Evolutionary conservation across 2,113 vertebrate genomes (phyloP), one percentile per base, ranked within the genome.

Genomic region (Indicator indicator): DNA sequence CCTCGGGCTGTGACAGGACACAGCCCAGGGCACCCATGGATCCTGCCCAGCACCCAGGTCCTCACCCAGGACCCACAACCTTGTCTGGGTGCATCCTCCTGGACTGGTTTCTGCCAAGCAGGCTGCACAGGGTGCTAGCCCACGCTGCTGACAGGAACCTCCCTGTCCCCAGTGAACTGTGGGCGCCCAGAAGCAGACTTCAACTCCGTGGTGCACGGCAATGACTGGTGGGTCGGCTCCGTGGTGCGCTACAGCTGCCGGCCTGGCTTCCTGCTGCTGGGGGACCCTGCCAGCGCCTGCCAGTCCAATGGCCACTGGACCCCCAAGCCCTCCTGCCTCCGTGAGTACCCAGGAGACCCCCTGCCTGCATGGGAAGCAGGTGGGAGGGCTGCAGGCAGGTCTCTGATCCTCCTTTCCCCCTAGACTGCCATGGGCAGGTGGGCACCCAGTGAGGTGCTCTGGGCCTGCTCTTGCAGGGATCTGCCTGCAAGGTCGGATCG

Each of bases 181-280:
- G 98, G 98, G 62, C 96, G 77, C 56, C 98, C 98, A 2, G 98
- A 98, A 83, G 98, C 97, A 1, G 98, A 98, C 71, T 97, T 97
- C 42, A 98, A 98, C 65, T 98, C 98, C 0, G 71, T 92, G 24
- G 97, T 98, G 64, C 86, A 95, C 2, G 98, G 98, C 40, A 98
- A 98, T 2, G 98, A 98, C 95, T 98, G 98, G 98, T 98, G 98
- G 98, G 98, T 98, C 38, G 98, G 98, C 88, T 98, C 98, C 0
- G 97, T 98, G 95, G 98, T 98, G 92, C 96, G 97, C 59, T 98
- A 99, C 87, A 30, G 96, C 68, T 99, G 98, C 89, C 98, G 95
- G 38, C 81, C 98, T 1, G 98, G 98, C 10, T 99, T 98, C 96
- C 94, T 98, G 86, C 96, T 99, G 58, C 81, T 98, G 64, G 98